A percentile compares a stretch with the other conserved stretches of the same genome.
phyloP scores from a whole-genome alignment of 2,888 invertebrate genomes.

The Serripes groenlandicus region DNA sequence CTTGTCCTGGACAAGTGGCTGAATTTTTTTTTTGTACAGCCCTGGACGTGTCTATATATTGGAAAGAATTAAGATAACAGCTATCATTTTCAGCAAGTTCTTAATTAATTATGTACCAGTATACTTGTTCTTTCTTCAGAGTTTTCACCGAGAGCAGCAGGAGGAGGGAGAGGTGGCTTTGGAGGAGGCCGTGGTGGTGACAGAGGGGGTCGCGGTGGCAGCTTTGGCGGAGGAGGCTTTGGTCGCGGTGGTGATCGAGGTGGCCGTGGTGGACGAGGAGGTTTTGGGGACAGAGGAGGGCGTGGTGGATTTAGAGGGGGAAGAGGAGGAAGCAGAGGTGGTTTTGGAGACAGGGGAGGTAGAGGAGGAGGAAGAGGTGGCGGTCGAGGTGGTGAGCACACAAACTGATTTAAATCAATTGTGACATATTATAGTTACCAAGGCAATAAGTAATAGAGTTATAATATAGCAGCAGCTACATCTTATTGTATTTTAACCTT shows the following conservation, averaged over 20 bases:
- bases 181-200: conserved; percentile 31
- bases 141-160: conserved; percentile 58
- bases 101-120: not conserved
- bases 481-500: too few species aligned
- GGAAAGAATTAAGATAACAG: not conserved
- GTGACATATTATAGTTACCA: too few species aligned
- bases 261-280: conserved; percentile 26
- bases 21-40: too few species aligned
- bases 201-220: conserved; percentile 26
- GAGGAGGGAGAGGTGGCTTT: conserved; percentile 32
- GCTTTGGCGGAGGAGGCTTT: not conserved
- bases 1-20: too few species aligned
- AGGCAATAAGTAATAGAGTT: too few species aligned
- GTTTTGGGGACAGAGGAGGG: conserved; percentile 32
- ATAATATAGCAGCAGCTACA: too few species aligned
- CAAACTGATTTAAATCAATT: too few species aligned
- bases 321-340: conserved; percentile 36
- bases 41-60: too few species aligned
- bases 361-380: conserved; percentile 31
- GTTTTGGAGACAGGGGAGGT: conserved; percentile 39
- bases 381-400: conserved; percentile 27
- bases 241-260: conserved; percentile 25
- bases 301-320: conserved; percentile 44
- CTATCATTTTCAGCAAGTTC: not conserved
- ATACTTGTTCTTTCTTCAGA: conserved; percentile 31